A percentile compares a stretch with the other conserved stretches of the same genome.
Evolutionary conservation across 2,113 vertebrate genomes (phyloP).

Genomic region (Mesitornis unicolor): DNA sequence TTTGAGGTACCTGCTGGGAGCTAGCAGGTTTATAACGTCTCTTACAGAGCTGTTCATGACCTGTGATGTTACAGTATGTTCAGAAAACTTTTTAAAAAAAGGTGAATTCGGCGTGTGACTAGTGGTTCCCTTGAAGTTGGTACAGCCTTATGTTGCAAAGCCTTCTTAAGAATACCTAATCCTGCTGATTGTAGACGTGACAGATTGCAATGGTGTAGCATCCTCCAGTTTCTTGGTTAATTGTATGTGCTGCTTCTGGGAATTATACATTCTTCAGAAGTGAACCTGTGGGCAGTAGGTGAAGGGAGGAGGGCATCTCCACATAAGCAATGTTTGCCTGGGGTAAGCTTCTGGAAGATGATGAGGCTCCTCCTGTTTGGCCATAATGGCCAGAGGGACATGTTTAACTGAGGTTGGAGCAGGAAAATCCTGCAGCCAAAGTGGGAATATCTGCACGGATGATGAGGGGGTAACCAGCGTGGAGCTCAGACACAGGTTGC

Average conservation of each 20-base stretch:
- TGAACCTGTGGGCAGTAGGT: not conserved
- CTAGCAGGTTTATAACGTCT: not conserved
- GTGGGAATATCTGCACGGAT: fast-evolving
- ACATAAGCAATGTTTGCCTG: not conserved
- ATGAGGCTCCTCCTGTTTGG: no score
- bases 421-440: no score
- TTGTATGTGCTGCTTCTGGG: not conserved
- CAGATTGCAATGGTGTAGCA: not conserved
- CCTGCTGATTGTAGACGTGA: not conserved
- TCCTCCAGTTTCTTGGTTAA: not conserved
- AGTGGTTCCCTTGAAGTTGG: not conserved
- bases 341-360: not conserved
- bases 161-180: not conserved
- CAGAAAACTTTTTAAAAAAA: not conserved
- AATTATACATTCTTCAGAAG: not conserved
- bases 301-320: not conserved
- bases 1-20: not conserved
- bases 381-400: no score
- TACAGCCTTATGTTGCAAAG: not conserved
- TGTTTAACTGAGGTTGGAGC: no score
- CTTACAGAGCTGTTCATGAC: not conserved
- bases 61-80: not conserved
- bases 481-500: not conserved
- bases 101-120: not conserved
- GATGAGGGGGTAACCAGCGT: fast-evolving